These are phyloP conservation scores for Mola mola DNA, from an alignment of 2,113 vertebrate genomes.

Conservation along the genomic window DNA sequence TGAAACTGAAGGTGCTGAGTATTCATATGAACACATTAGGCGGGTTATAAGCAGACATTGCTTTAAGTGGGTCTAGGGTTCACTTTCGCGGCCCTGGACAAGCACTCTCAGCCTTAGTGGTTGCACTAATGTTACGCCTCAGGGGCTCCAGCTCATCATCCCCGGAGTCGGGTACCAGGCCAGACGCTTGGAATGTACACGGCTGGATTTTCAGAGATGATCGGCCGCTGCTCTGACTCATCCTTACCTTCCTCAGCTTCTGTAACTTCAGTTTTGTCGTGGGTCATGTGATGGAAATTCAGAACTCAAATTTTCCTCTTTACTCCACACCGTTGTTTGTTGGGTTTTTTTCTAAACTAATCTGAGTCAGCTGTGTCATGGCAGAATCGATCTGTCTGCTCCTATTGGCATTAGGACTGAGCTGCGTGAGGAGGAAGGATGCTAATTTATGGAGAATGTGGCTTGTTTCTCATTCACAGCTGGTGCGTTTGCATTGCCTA, in stretches of 20 bases:
- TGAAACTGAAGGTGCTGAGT: conserved; percentile 8
- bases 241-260: too few relatives aligned
- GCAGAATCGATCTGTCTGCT: conserved; percentile 30
- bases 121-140: conserved; percentile 37
- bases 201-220: too few relatives aligned
- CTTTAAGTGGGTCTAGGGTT: conserved; percentile 36
- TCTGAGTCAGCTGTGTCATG: conserved; percentile 44
- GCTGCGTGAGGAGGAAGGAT: conserved; percentile 37
- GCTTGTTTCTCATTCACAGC: conserved; percentile 63
- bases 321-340: conserved; percentile 25
- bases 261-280: too few relatives aligned
- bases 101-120: conserved; percentile 30
- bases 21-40: background rate
- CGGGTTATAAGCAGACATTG: conserved; percentile 18
- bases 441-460: conserved; percentile 66
- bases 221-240: too few relatives aligned
- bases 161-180: conserved; percentile 8
- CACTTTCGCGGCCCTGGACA: conserved; percentile 22
- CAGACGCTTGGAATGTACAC: conserved; percentile 18
- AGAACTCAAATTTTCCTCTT: conserved; percentile 15
- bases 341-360: conserved; percentile 47
- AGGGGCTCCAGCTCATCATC: conserved; percentile 27
- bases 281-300: too few relatives aligned
- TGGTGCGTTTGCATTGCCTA: conserved; percentile 44
- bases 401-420: conserved; percentile 49